A percentile compares a stretch with the other conserved stretches of the same genome.
These are phyloP conservation scores for Bradysia coprophila DNA, from an alignment of 1,140 invertebrate species.

Conservation along the genomic window DNA sequence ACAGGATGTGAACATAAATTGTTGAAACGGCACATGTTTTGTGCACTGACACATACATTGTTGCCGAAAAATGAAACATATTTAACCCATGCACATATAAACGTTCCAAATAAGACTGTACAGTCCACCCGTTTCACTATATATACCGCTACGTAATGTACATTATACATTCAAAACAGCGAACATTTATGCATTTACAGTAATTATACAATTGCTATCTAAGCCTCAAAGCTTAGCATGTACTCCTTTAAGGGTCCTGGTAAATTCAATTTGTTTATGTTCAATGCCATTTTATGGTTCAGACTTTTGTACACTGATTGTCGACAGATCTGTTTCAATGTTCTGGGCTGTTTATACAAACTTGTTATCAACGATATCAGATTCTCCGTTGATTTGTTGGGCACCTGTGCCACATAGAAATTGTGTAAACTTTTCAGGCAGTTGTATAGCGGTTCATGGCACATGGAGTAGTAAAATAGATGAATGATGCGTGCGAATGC, in stretches of 20 bases:
- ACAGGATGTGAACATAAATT: too few species aligned
- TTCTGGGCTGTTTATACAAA: constrained; percentile 38
- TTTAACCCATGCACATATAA: too few species aligned
- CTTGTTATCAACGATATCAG: constrained; percentile 37
- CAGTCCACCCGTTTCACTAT: too few species aligned
- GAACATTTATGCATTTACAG: too few species aligned
- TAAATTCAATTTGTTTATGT: constrained; percentile 43
- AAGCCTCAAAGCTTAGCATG: constrained; percentile 44
- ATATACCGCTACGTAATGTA: too few species aligned
- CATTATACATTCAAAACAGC: too few species aligned
- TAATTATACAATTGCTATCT: constrained; percentile 15
- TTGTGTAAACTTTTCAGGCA: constrained; percentile 41
- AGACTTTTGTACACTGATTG: constrained; percentile 43
- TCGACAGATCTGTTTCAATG: constrained; percentile 42
- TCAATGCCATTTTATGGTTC: constrained; percentile 35
- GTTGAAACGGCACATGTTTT: too few species aligned
- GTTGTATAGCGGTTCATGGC: constrained; percentile 39
- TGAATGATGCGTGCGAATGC: constrained; percentile 41
- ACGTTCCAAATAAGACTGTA: too few species aligned
- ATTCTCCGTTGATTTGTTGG: constrained; percentile 36
- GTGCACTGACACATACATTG: too few species aligned
- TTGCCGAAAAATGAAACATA: too few species aligned
- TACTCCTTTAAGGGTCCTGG: constrained; percentile 47
- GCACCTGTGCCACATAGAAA: constrained; percentile 43
- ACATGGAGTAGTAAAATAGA: constrained; percentile 48